These are phyloP conservation scores for Taxidea taxus DNA, from an alignment of 2,113 vertebrate genomes.

Conservation along the genomic window DNA sequence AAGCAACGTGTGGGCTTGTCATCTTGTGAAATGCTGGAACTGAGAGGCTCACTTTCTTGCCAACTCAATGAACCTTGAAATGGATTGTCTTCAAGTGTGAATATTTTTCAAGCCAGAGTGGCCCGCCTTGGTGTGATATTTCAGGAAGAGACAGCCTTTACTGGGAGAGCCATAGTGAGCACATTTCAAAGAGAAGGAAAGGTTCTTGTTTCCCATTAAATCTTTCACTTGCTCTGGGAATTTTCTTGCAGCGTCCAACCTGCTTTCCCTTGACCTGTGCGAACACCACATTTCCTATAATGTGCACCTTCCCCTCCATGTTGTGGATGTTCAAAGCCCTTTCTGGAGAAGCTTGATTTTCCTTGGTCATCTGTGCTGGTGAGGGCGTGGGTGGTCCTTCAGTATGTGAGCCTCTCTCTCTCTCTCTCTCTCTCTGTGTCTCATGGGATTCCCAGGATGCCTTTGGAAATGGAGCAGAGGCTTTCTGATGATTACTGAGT, in stretches of 20 bases:
- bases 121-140: neutral
- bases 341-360: neutral
- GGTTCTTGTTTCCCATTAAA: neutral
- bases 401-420: neutral
- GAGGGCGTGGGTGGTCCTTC: neutral
- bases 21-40: neutral
- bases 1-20: neutral
- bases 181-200: neutral
- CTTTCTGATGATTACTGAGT: neutral
- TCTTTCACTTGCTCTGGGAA: neutral
- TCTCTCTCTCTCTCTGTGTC: neutral
- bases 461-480: neutral
- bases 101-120: neutral
- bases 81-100: neutral
- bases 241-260: neutral
- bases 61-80: neutral
- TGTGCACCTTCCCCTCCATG: fast-evolving
- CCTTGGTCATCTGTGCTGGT: neutral
- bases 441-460: neutral
- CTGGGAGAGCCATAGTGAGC: neutral
- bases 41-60: neutral
- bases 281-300: fast-evolving
- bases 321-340: neutral
- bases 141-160: neutral
- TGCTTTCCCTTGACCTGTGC: neutral